Conservation (phyloP, 2,888 invertebrate species). For the Tiphia femorata region DNA sequence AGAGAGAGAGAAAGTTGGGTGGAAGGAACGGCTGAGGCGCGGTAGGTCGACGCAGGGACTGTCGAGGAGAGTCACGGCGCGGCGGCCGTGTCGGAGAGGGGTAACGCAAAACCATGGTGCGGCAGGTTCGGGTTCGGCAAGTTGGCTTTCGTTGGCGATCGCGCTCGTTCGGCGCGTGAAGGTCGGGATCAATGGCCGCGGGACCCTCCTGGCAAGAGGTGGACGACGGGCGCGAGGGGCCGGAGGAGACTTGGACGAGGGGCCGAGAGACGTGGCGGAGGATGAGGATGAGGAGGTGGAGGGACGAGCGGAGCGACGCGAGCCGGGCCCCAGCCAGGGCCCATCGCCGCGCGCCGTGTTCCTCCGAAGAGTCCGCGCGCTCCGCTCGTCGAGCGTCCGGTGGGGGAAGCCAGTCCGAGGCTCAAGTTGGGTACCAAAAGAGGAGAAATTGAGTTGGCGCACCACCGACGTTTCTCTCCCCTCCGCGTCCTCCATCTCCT, state of each 20-base stretch:
- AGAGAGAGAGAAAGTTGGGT: conserved; percentile 1
- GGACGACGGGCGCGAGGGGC: conserved; percentile 12
- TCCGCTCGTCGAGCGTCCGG: too few species aligned
- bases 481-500: not conserved
- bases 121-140: conserved; percentile 67
- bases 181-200: conserved; percentile 70
- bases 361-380: conserved; percentile 2
- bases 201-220: conserved; percentile 55
- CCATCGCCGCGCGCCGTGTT: conserved; percentile 36
- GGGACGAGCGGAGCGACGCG: not conserved
- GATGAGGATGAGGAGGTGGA: not conserved
- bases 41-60: conserved; percentile 34
- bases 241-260: conserved; percentile 6
- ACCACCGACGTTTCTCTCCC: conserved; percentile 22
- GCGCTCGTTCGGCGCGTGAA: conserved; percentile 69
- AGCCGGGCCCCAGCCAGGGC: conserved; percentile 30
- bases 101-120: conserved; percentile 45
- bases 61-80: conserved; percentile 8
- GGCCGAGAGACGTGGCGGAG: not conserved
- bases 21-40: conserved; percentile 47
- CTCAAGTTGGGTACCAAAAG: conserved; percentile 54
- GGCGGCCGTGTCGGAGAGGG: conserved; percentile 20
- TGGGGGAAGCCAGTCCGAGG: conserved; percentile 40
- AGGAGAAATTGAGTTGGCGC: conserved; percentile 54
- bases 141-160: conserved; percentile 64